Conservation (phyloP, 2,113 vertebrate genomes). For the Zapus hudsonius region DNA sequence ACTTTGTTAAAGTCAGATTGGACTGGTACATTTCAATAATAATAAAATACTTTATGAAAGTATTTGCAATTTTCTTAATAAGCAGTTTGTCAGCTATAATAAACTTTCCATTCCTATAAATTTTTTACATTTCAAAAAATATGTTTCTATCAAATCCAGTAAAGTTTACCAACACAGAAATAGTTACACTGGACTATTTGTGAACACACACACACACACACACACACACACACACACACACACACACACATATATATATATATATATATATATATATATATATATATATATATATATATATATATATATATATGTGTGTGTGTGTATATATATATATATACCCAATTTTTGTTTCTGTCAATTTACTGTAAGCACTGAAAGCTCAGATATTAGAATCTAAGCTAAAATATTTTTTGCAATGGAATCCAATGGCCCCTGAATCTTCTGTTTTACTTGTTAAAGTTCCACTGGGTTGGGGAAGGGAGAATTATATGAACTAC, state of each 20-base stretch:
- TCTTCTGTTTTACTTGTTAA: not conserved
- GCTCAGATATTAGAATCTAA: not conserved
- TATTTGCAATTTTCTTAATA: not conserved
- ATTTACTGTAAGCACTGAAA: not conserved
- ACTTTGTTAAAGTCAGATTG: not conserved
- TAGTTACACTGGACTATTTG: not conserved
- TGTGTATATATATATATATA: too few species aligned
- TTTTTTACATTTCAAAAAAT: not conserved
- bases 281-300: too few species aligned
- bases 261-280: too few species aligned
- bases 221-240: too few species aligned
- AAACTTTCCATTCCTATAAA: not conserved
- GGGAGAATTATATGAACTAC: not conserved
- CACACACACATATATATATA: too few species aligned
- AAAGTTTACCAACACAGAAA: not conserved
- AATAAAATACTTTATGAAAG: not conserved
- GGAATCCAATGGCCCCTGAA: not conserved
- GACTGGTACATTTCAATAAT: not conserved
- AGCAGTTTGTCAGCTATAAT: not conserved
- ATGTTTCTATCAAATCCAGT: not conserved
- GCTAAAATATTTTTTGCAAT: not conserved
- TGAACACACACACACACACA: too few species aligned
- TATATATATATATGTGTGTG: too few species aligned
- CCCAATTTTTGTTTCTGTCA: constrained; percentile 3
- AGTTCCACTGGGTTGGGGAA: not conserved